Base-by-base conservation (phyloP, 1,140 invertebrate genomes). In the Sitodiplosis mosellana region DNA sequence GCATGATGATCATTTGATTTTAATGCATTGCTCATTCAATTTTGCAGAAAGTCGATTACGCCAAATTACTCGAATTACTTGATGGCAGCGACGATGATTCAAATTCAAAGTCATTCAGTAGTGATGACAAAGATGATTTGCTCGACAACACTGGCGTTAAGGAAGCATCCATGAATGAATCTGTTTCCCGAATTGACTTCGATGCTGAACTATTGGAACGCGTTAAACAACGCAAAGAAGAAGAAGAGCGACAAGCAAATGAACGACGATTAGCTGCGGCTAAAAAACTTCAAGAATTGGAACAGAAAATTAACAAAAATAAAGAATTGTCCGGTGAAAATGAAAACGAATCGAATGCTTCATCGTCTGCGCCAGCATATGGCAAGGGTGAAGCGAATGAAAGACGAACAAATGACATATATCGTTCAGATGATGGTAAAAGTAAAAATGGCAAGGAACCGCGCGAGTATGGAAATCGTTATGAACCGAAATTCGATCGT, bases 201-300 rank as follows among this genome's bases (percentile, higher is more conserved):
- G n/a, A n/a, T n/a, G n/a, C n/a, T n/a, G n/a, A n/a, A n/a, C 61
- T 63, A 12, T 63, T 80, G 17, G 78, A 80, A 56, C 68, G 78
- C 43, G 78, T 80, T 1, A 73, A 78, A 47, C 73, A 75, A 52
- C 69, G 79, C 20, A 74, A 79, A 51, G 78, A 81, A 52, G 77
- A 83, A 54, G 80, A 81, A 55, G 80, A 83, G 50, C 80, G 77
- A 52, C 70, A 74, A 43, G 80, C 73, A 48, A 73, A 78, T 52
- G 71, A 76, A 49, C 70, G 66, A 2, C 70, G 71, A 45, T 66
- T 69, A 56, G 65, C 73, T 11, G 77, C 76, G 27, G 72, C 73
- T 18, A 77, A 77, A 44, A 80, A 80, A 54, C 55, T 80, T 20
- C 74, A 76, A 51, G 69, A 74, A 54, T 59, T 80, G 2, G 78